Evolutionary conservation across 2,888 invertebrate genomes (phyloP).

Genomic region (Agrochola lota): DNA sequence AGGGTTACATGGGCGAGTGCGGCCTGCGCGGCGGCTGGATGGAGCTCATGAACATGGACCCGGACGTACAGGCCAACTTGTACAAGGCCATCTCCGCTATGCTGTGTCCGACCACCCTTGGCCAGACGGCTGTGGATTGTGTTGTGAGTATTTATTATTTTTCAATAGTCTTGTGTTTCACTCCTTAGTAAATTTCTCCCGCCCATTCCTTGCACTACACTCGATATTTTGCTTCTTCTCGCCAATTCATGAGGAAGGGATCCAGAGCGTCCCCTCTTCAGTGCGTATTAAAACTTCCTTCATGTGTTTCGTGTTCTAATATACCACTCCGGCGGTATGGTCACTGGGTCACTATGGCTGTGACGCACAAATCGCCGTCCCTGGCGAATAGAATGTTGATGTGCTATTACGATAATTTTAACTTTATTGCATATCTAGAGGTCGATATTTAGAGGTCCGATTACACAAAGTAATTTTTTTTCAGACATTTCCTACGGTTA

Average conservation of each 20-base stretch:
- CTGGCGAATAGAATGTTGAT: no score
- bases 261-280: not conserved
- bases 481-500: no score
- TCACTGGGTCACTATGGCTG: no score
- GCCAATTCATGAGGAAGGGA: not conserved
- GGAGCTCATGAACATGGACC: slow-evolving; percentile 97
- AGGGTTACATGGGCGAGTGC: slow-evolving; percentile 99
- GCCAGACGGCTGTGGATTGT: slow-evolving; percentile 97
- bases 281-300: not conserved
- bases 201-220: not conserved
- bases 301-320: no score
- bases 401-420: no score
- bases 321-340: no score
- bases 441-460: no score
- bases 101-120: slow-evolving; percentile 97
- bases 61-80: slow-evolving; percentile 93
- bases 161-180: not conserved
- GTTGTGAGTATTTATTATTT: slow-evolving; percentile 90
- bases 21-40: slow-evolving; percentile 98
- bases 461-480: no score
- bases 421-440: no score
- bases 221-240: not conserved
- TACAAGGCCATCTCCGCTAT: slow-evolving; percentile 97
- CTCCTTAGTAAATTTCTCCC: not conserved
- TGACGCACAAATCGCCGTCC: no score